Conservation (phyloP, 2,797 vertebrate species). For the Simalia tracyae region DNA sequence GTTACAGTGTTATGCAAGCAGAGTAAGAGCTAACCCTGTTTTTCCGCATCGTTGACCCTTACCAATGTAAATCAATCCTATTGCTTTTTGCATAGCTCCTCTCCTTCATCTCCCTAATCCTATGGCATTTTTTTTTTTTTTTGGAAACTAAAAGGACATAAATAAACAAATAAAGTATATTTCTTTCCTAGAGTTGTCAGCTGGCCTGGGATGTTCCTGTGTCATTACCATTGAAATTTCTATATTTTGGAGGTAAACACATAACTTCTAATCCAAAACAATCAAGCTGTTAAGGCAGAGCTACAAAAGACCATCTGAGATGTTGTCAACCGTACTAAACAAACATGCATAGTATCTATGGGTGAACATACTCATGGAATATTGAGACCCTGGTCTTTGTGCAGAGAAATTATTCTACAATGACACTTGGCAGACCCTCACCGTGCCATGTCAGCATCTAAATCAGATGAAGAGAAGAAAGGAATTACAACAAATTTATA, state of each 20-base stretch:
- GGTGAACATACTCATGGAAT: not conserved
- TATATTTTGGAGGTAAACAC: not conserved
- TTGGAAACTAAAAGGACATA: too few species aligned
- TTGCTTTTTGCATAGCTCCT: too few species aligned
- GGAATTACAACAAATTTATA: not conserved
- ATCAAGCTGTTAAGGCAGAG: not conserved
- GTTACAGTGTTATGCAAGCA: too few species aligned
- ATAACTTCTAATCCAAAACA: not conserved
- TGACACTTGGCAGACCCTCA: not conserved
- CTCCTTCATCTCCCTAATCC: too few species aligned
- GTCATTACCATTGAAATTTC: not conserved
- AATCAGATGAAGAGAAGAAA: not conserved
- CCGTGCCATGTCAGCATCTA: too few species aligned
- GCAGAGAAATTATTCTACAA: not conserved
- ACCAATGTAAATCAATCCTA: too few species aligned
- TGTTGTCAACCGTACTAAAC: not conserved
- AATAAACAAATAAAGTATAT: too few species aligned
- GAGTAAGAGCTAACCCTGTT: too few species aligned
- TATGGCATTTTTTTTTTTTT: too few species aligned
- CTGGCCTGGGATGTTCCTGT: too few species aligned
- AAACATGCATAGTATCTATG: not conserved
- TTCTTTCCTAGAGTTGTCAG: too few species aligned
- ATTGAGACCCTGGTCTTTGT: not conserved
- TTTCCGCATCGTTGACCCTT: too few species aligned
- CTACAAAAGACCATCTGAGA: not conserved